Conservation (phyloP, 1,140 invertebrate genomes). For the Drosophila littoralis region DNA sequence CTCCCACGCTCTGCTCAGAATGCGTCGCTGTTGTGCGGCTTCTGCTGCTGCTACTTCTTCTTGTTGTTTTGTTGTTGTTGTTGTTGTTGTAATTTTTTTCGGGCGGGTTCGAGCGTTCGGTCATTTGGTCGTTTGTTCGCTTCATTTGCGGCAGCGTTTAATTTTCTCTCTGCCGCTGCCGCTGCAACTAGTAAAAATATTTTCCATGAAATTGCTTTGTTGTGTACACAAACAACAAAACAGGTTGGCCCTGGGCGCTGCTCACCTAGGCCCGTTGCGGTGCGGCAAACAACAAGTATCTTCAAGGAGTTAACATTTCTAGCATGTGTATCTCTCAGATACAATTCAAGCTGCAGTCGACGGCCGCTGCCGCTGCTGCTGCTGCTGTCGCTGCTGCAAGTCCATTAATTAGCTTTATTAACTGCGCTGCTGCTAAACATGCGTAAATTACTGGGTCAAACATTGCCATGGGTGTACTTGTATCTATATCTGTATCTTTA, state of each 20-base stretch:
- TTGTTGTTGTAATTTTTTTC: constrained; percentile 10
- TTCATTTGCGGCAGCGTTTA: constrained; percentile 65
- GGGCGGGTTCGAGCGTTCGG: constrained; percentile 12
- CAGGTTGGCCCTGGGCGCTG: constrained; percentile 66
- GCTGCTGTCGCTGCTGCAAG: constrained; percentile 46
- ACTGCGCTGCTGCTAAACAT: constrained; percentile 73
- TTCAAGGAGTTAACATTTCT: constrained; percentile 6
- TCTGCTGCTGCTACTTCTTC: constrained; percentile 38
- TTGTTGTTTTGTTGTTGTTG: constrained; percentile 15
- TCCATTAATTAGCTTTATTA: constrained; percentile 81
- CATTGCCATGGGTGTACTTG: constrained; percentile 46
- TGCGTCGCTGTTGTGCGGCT: constrained; percentile 52
- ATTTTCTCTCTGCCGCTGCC: constrained; percentile 52
- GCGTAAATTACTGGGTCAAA: constrained; percentile 81
- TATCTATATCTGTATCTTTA: constrained; percentile 19
- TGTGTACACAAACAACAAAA: constrained; percentile 65
- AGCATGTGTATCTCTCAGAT: constrained; percentile 33
- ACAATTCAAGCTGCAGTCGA: constrained; percentile 14
- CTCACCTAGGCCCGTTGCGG: constrained; percentile 24
- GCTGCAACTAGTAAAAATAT: constrained; percentile 57
- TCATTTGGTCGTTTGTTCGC: constrained; percentile 51
- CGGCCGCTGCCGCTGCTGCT: not conserved
- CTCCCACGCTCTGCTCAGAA: constrained; percentile 71
- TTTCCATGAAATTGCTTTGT: constrained; percentile 79
- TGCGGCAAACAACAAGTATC: constrained; percentile 21